Conservation (phyloP, 2,797 vertebrate species). For the Acridotheres tristis region DNA sequence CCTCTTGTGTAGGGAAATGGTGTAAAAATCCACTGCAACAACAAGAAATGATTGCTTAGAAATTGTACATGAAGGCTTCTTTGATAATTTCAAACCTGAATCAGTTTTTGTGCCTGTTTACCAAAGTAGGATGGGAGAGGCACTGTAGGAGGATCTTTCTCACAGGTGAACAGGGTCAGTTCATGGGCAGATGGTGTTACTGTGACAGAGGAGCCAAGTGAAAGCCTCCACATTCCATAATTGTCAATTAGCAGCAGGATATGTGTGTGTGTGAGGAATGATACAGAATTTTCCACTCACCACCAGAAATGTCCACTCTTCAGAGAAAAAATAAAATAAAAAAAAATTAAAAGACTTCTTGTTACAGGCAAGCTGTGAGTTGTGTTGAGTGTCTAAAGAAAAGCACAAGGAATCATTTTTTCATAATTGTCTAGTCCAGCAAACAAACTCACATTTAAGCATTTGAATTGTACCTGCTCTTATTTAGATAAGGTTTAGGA, state of each 20-base stretch:
- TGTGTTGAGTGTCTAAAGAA: not conserved
- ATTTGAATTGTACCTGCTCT: not conserved
- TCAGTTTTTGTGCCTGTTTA: not conserved
- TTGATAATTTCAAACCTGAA: not conserved
- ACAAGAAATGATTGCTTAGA: not conserved
- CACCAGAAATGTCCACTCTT: not conserved
- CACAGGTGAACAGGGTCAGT: not conserved
- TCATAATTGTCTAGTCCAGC: not conserved
- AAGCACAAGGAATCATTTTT: not conserved
- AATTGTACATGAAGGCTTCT: not conserved
- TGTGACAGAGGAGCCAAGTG: not conserved
- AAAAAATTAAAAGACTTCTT: no score
- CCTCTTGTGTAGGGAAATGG: not conserved
- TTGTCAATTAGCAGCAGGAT: not conserved
- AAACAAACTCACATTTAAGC: not conserved
- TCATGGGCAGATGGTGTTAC: not conserved
- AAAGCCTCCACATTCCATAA: not conserved
- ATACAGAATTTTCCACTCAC: not conserved
- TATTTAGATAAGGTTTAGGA: not conserved
- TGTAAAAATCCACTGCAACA: not conserved
- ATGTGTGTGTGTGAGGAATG: not conserved
- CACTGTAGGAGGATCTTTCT: not conserved
- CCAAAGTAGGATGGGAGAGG: not conserved
- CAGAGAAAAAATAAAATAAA: not conserved
- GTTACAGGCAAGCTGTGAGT: not conserved